Base-by-base conservation (phyloP, 2,797 vertebrate species). In the Octomys mimax region DNA sequence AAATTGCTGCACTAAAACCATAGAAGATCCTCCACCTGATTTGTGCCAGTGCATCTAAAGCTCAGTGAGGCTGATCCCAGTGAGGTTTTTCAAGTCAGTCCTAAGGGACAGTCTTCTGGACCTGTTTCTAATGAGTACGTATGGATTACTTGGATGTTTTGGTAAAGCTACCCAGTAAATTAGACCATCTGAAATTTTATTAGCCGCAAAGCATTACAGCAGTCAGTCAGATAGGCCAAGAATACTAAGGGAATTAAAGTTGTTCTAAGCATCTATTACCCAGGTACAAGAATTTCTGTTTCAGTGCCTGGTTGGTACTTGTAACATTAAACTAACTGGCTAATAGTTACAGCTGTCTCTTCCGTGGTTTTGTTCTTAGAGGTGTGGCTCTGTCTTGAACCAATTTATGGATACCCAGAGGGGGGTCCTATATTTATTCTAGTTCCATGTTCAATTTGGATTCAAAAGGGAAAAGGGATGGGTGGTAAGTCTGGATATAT, bases 161-260 rank as follows among this genome's bases (percentile, higher is more conserved):
- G 98, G 97, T 97, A 98, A 98, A 98, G 92, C 96, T 98, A 97
- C 73, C 95, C 85, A 80, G 96, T 95, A 98, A 98, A 98, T 98
- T 97, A 98, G 97, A 97, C 96, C 94, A 97, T 98, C 97, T 98
- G 95, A 98, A 98, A 98, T 98, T 98, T 98, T 98, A 98, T 98
- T 98, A 98, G 96, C 95, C 18, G 0, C 96, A 93, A 97, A 98
- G 96, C 92, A 97, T 96, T 97, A 95, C 36, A 87, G 94, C 0
- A 1, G 85, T 96, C 0, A 3, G 95, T 97, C 96, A 97, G 92
- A 93, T 8, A 97, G 89, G 52, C 86, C 89, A 97, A 91, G 92
- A 97, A 98, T 92, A 97, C 94, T 91, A 68, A 96, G 95, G 96
- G 96, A 98, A 97, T 86, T 97, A 93, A 94, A 97, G 80, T 88